A percentile compares a stretch with the other conserved stretches of the same genome.
These are phyloP conservation scores for Helleia helle DNA, from an alignment of 2,888 invertebrate genomes.

Conservation along the genomic window DNA sequence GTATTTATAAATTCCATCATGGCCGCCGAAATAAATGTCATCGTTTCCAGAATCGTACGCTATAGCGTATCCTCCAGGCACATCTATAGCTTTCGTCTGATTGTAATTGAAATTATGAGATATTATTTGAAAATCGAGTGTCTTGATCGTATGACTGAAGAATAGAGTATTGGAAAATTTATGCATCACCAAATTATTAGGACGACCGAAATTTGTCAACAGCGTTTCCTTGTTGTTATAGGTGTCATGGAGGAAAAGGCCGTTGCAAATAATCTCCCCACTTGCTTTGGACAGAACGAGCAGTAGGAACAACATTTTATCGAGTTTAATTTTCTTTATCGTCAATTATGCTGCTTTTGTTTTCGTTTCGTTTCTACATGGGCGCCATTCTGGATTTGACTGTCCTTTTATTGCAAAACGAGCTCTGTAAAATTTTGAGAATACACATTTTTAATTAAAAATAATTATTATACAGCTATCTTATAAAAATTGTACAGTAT, in stretches of 20 bases:
- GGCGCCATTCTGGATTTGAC: background rate
- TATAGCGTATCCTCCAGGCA: conserved; percentile 52
- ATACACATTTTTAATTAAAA: background rate
- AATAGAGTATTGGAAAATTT: conserved; percentile 46
- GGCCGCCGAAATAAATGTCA: conserved; percentile 57
- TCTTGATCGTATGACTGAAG: conserved; percentile 49
- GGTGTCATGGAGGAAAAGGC: conserved; percentile 43
- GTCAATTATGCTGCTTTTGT: conserved; percentile 11
- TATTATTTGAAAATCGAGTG: conserved; percentile 44
- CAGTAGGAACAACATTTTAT: conserved; percentile 23
- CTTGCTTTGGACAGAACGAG: conserved; percentile 11
- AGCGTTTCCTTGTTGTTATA: conserved; percentile 43
- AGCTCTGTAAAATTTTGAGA: background rate
- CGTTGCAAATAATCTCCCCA: conserved; percentile 41
- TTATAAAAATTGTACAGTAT: too few relatives aligned
- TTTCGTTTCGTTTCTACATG: conserved; percentile 15
- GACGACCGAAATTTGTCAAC: conserved; percentile 35
- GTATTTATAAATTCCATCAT: conserved; percentile 59
- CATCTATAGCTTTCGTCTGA: conserved; percentile 29
- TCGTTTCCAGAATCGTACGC: conserved; percentile 52
- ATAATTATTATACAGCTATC: too few relatives aligned
- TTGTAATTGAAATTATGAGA: conserved; percentile 37
- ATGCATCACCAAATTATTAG: conserved; percentile 48
- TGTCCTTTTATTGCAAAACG: background rate
- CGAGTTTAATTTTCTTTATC: conserved; percentile 25